These are phyloP conservation scores for Telmatochromis brachygnathus DNA, from an alignment of 2,113 vertebrate species.

Conservation along the genomic window DNA sequence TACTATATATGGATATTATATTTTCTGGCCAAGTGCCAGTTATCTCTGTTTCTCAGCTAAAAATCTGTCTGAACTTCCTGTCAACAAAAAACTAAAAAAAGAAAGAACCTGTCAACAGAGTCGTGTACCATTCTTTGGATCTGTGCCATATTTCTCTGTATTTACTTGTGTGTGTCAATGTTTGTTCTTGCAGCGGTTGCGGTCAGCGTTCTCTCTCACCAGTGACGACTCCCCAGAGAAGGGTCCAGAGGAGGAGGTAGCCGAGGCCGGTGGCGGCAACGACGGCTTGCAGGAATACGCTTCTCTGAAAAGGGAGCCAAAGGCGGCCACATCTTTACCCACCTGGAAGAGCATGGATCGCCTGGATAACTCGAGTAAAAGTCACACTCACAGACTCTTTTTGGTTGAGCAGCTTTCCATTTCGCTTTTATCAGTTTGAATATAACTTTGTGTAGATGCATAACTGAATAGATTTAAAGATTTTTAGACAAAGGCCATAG, in stretches of 20 bases:
- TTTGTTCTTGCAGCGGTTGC: conserved; percentile 72
- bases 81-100: not conserved
- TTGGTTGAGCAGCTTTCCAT: not conserved
- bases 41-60: not conserved
- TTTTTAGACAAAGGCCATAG: not conserved
- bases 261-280: not conserved
- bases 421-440: not conserved
- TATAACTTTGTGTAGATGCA: not conserved
- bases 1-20: not conserved
- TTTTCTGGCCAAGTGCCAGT: not conserved
- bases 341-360: conserved; percentile 84
- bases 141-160: not conserved
- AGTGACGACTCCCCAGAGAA: conserved; percentile 74
- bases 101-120: not conserved
- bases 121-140: not conserved
- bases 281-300: conserved; percentile 49
- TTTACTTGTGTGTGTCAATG: not conserved
- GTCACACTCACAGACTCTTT: not conserved
- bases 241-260: conserved; percentile 50
- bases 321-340: conserved; percentile 64
- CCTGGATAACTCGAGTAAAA: conserved; percentile 84
- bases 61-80: not conserved
- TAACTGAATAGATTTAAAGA: not conserved
- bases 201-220: conserved; percentile 78
- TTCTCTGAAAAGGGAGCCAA: conserved; percentile 72